A percentile compares a stretch with the other conserved stretches of the same genome.
These are phyloP conservation scores for Palloptera scutellata DNA, from an alignment of 2,888 invertebrate genomes.

Conservation along the genomic window DNA sequence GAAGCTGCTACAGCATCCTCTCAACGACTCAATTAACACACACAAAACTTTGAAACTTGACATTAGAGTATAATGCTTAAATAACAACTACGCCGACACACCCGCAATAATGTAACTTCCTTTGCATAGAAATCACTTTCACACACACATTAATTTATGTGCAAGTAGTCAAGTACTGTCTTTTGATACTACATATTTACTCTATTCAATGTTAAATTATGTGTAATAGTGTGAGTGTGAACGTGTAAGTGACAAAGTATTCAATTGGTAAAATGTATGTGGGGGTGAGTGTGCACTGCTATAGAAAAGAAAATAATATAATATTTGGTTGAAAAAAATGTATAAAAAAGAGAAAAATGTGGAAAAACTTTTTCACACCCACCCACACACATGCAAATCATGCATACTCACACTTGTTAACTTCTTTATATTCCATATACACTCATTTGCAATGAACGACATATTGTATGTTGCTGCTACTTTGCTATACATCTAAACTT, in stretches of 20 bases:
- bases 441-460: not conserved
- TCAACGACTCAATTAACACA: no score
- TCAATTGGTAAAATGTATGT: no score
- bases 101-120: no score
- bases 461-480: no score
- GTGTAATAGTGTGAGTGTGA: not conserved
- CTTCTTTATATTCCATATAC: no score
- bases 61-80: not conserved
- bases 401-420: no score
- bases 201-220: slow-evolving; percentile 1
- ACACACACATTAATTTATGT: no score
- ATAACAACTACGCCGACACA: not conserved
- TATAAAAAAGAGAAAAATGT: not conserved
- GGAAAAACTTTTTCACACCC: not conserved
- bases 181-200: not conserved
- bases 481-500: not conserved
- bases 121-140: no score
- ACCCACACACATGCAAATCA: no score
- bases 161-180: not conserved
- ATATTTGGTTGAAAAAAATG: not conserved
- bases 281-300: no score
- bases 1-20: no score
- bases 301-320: not conserved
- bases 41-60: not conserved
- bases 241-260: no score